Conservation (phyloP, 1,140 invertebrate species). For the Scaptomyza pallida region DNA sequence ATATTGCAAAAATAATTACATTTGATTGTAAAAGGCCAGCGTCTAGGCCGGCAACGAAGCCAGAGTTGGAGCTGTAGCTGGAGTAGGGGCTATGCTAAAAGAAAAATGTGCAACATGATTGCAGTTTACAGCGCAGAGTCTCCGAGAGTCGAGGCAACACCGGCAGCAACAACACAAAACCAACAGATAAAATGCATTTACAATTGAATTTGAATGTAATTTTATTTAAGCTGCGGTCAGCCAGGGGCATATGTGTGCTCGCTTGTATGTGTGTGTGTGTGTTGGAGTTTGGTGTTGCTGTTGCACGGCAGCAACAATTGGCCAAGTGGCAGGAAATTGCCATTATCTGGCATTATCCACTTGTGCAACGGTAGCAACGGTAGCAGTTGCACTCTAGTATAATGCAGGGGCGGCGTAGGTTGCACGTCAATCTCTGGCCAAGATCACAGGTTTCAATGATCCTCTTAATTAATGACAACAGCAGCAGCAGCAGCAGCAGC, state of each 20-base stretch:
- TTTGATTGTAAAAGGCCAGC: constrained; percentile 82
- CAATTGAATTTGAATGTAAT: constrained; percentile 83
- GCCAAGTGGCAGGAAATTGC: constrained; percentile 80
- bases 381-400: constrained; percentile 29
- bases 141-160: constrained; percentile 34
- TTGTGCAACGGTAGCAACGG: constrained; percentile 59
- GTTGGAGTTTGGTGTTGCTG: too few species aligned
- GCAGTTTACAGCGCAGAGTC: constrained; percentile 70
- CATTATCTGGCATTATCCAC: constrained; percentile 82
- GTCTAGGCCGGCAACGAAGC: constrained; percentile 49
- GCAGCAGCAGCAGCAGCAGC: constrained; percentile 11
- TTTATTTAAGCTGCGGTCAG: constrained; percentile 83
- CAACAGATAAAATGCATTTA: constrained; percentile 83
- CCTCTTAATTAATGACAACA: constrained; percentile 74
- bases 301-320: constrained; percentile 72
- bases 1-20: constrained; percentile 83
- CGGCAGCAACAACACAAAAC: constrained; percentile 56
- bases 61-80: constrained; percentile 5
- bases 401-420: constrained; percentile 50
- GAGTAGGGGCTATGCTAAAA: constrained; percentile 51
- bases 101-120: constrained; percentile 83
- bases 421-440: constrained; percentile 59
- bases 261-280: constrained; percentile 38
- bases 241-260: constrained; percentile 47
- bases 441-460: constrained; percentile 66